phyloP scores from a whole-genome alignment of 2,797 vertebrate species.

The Hypotaenidia okinawae region DNA sequence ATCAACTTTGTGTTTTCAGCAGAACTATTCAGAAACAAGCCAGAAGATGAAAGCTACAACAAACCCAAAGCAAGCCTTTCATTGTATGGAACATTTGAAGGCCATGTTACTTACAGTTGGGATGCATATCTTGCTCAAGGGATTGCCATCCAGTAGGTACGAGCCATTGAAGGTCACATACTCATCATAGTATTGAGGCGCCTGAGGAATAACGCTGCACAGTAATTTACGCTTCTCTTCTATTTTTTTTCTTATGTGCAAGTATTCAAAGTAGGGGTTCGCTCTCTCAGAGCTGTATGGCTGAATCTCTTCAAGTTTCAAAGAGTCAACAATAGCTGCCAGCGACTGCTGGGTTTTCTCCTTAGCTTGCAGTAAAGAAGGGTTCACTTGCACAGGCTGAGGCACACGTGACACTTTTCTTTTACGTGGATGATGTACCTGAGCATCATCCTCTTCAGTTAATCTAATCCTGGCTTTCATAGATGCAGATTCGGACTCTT shows the following conservation, averaged over 20 bases:
- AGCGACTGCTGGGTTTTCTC: constrained; percentile 93
- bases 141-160: constrained; percentile 97
- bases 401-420: constrained; percentile 90
- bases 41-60: neutral
- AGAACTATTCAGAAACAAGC: neutral
- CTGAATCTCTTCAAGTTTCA: constrained; percentile 97
- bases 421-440: constrained; percentile 93
- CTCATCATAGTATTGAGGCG: constrained; percentile 98
- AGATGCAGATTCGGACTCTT: constrained; percentile 85
- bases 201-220: constrained; percentile 95
- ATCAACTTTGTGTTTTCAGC: neutral
- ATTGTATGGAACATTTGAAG: neutral
- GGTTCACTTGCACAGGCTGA: constrained; percentile 80
- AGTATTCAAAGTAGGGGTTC: constrained; percentile 98
- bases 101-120: constrained; percentile 88
- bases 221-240: constrained; percentile 98
- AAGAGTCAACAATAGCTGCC: constrained; percentile 93
- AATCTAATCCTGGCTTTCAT: constrained; percentile 84
- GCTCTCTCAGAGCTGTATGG: constrained; percentile 97
- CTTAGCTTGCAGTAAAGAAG: constrained; percentile 86
- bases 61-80: neutral
- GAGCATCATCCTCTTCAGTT: constrained; percentile 90
- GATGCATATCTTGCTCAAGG: constrained; percentile 98
- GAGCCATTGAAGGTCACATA: constrained; percentile 99
- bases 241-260: constrained; percentile 97